Conservation (phyloP, 2,888 invertebrate species). For the Troides helena region DNA sequence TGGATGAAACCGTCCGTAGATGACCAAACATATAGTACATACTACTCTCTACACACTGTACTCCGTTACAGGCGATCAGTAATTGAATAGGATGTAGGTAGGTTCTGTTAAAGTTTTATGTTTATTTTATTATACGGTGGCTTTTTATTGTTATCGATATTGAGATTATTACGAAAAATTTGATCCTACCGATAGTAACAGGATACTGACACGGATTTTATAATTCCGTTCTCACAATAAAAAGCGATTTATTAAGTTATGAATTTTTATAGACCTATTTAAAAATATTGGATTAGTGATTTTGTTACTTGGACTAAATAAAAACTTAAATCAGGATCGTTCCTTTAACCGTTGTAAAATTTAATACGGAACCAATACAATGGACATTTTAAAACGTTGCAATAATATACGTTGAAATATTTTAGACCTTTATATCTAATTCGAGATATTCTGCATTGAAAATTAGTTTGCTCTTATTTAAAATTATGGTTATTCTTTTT, state of each 20-base stretch:
- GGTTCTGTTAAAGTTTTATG: background rate
- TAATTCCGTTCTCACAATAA: background rate
- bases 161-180: background rate
- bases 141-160: conserved; percentile 14
- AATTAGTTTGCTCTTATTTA: too few relatives aligned
- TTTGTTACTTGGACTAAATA: background rate
- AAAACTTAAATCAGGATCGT: background rate
- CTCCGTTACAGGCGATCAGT: conserved; percentile 2
- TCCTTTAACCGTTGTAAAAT: background rate
- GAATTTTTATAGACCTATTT: background rate
- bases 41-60: conserved; percentile 34
- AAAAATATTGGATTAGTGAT: background rate
- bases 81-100: conserved; percentile 20
- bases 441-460: too few relatives aligned
- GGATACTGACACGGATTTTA: conserved; percentile 15
- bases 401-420: too few relatives aligned
- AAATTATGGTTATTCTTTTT: too few relatives aligned
- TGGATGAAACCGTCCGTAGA: conserved; percentile 30
- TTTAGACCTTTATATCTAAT: too few relatives aligned
- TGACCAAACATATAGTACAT: conserved; percentile 51
- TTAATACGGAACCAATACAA: background rate
- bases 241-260: background rate
- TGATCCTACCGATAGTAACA: conserved; percentile 11
- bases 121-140: conserved; percentile 8
- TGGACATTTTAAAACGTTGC: too few relatives aligned